phyloP scores from a whole-genome alignment of 53 echinoderm and acorn worm species.

The Glandiceps talaboti region DNA sequence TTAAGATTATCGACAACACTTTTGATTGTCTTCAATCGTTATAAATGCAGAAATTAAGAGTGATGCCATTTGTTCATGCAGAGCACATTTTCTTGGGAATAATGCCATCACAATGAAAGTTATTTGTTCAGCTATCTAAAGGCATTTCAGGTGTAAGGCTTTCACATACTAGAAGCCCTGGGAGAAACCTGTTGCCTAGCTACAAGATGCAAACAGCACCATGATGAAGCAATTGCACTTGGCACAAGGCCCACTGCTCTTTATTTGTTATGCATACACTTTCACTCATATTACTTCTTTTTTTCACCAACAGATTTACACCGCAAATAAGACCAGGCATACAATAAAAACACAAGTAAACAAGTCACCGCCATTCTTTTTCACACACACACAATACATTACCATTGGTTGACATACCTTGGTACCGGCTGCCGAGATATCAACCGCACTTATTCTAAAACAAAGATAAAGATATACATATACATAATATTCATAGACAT shows the following conservation, averaged over 20 bases:
- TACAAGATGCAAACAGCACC: not conserved
- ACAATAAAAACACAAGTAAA: too few species aligned
- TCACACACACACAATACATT: too few species aligned
- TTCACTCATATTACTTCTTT: not conserved
- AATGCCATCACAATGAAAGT: not conserved
- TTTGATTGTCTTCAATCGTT: not conserved
- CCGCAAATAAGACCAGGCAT: too few species aligned
- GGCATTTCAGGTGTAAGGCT: not conserved
- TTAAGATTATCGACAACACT: too few species aligned
- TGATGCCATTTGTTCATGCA: not conserved
- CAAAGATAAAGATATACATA: too few species aligned
- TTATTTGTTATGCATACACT: not conserved
- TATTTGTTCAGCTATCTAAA: not conserved
- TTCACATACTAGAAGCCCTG: not conserved
- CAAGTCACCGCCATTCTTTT: too few species aligned
- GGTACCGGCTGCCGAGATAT: not conserved
- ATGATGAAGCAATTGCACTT: not conserved
- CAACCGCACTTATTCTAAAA: not conserved
- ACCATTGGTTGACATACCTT: not conserved
- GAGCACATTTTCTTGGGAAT: not conserved
- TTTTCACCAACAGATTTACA: too few species aligned
- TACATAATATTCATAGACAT: too few species aligned
- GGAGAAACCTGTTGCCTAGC: not conserved
- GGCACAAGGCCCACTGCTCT: not conserved
- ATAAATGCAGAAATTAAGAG: not conserved